Base-by-base conservation (phyloP, 2,113 vertebrate species). In the Polypterus bichir region DNA sequence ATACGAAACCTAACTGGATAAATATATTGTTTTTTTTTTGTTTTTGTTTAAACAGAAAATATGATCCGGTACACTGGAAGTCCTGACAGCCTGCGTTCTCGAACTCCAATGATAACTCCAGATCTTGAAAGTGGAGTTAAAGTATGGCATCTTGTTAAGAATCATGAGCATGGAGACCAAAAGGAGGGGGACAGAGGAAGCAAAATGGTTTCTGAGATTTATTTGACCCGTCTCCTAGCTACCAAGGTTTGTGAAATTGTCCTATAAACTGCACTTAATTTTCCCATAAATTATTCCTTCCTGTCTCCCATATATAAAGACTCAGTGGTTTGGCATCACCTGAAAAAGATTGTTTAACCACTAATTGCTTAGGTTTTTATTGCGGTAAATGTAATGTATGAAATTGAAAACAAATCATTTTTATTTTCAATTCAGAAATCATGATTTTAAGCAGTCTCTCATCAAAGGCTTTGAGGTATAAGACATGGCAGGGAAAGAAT, bases 151-250 rank as follows among this genome's bases (percentile, higher is more conserved):
- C 76, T 99, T 77, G 96, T 99, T 54, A 99, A 99, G 83, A 99
- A 98, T 75, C 96, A 97, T 0, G 96, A 99, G 59, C 96, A 99
- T 0, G 93, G 93, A 4, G 96, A 99, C 83, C 96, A 99, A 78
- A 98, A 97, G 72, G 96, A 99, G 68, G 96, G 96, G 0, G 96
- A 99, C 72, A 83, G 96, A 2, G 96, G 96, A 47, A 97, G 93
- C 88, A 99, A 99, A 83, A 99, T 99, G 96, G 95, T 99, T 63
- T 99, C 96, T 0, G 96, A 99, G 74, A 99, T 99, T 81, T 99
- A 97, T 69, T 78, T 99, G 79, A 99, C 96, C 3, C 81, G 96
- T n/a, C 80, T 99, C 3, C 76, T 99, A 67, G 94, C 96, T 60
- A 99, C 96, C 9, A 99, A 99, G 92, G 96, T 99, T 81, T 46